Conservation (phyloP, 2,888 invertebrate species). For the Acrocyrtus sp. region DNA sequence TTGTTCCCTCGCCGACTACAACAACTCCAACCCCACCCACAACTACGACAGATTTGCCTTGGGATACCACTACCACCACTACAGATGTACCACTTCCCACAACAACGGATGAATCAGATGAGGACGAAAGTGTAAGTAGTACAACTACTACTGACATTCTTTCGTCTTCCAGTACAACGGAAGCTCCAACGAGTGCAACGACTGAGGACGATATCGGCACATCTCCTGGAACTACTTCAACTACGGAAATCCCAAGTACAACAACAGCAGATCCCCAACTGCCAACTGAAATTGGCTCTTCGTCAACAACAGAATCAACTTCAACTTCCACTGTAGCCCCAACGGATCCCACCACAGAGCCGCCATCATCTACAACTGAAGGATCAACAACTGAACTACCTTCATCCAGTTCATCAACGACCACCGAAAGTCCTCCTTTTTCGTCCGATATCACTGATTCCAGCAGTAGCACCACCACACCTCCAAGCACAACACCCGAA, state of each 20-base stretch:
- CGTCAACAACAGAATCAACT: too few species aligned
- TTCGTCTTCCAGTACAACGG: neutral
- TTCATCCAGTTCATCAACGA: neutral
- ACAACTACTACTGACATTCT: neutral
- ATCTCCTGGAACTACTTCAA: neutral
- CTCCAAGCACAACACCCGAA: neutral
- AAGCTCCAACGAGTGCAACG: neutral
- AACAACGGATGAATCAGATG: constrained; percentile 7
- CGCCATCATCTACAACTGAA: too few species aligned
- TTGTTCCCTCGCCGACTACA: constrained; percentile 12
- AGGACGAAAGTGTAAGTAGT: neutral
- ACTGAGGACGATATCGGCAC: constrained; percentile 10
- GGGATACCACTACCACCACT: constrained; percentile 1
- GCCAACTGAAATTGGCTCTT: too few species aligned
- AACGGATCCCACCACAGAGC: neutral
- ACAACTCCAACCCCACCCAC: constrained; percentile 18
- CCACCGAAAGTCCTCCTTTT: neutral
- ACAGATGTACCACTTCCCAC: constrained; percentile 2
- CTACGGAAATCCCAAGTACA: neutral
- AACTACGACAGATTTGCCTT: neutral
- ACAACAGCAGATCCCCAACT: neutral
- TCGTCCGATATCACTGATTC: neutral
- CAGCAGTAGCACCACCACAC: neutral
- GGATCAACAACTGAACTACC: neutral
- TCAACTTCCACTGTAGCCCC: neutral